Conservation (phyloP, 2,113 vertebrate genomes). For the Elgaria multicarinata region DNA sequence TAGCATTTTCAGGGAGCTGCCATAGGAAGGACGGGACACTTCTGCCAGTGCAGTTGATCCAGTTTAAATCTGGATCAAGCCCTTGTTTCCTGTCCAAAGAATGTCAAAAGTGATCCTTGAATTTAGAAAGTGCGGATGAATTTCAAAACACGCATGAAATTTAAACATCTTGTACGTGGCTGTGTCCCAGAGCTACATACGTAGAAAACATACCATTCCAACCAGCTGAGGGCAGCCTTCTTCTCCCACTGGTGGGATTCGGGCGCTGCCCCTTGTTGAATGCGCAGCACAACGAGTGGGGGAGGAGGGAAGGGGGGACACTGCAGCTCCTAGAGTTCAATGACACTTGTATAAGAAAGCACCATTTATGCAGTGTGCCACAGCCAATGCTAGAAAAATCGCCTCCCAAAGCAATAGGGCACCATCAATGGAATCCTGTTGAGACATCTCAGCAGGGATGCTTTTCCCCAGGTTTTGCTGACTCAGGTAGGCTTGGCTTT, state of each 20-base stretch:
- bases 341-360: not conserved
- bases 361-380: no score
- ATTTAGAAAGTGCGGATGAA: not conserved
- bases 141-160: not conserved
- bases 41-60: no score
- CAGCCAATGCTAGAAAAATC: not conserved
- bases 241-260: not conserved
- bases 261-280: not conserved
- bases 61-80: not conserved
- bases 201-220: not conserved
- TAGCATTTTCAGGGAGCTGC: no score
- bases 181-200: no score
- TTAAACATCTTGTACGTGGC: not conserved
- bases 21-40: no score
- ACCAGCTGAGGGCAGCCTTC: constrained; percentile 9
- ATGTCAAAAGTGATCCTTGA: not conserved
- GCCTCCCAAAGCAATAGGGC: not conserved
- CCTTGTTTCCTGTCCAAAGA: no score
- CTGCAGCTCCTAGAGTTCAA: not conserved
- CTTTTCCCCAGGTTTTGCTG: not conserved
- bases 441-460: not conserved
- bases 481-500: not conserved
- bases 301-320: not conserved
- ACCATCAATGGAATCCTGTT: not conserved
- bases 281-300: no score